phyloP scores from a whole-genome alignment of 2,888 invertebrate species.

The Prosapia bicincta region DNA sequence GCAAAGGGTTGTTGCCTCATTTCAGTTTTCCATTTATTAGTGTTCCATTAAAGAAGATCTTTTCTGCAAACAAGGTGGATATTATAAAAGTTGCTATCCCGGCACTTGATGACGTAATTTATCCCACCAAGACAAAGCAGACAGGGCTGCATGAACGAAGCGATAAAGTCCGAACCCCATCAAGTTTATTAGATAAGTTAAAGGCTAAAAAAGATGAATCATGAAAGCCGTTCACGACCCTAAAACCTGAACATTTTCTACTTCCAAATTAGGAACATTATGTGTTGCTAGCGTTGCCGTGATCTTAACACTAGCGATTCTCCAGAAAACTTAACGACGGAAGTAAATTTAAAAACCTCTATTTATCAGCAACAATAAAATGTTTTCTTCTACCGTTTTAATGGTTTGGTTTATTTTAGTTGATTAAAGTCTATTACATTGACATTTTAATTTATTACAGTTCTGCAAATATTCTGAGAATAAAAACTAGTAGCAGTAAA shows the following conservation, averaged over 20 bases:
- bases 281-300: neutral
- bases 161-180: neutral
- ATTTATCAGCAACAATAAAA: too few species aligned
- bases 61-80: too few species aligned
- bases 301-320: neutral
- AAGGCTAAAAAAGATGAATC: neutral
- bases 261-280: neutral
- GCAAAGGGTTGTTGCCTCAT: too few species aligned
- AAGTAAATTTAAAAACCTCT: neutral
- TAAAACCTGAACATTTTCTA: neutral
- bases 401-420: too few species aligned
- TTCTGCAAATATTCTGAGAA: too few species aligned
- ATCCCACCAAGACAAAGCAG: neutral
- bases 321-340: neutral
- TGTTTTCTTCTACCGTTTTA: too few species aligned
- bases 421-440: too few species aligned
- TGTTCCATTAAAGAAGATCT: too few species aligned
- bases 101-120: neutral
- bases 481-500: too few species aligned
- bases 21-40: too few species aligned
- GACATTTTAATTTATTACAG: too few species aligned
- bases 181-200: neutral
- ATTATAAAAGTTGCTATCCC: too few species aligned
- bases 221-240: neutral
- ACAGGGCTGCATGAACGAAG: neutral